Base-by-base conservation (phyloP, 2,888 invertebrate species). In the Fragum whitleyi region DNA sequence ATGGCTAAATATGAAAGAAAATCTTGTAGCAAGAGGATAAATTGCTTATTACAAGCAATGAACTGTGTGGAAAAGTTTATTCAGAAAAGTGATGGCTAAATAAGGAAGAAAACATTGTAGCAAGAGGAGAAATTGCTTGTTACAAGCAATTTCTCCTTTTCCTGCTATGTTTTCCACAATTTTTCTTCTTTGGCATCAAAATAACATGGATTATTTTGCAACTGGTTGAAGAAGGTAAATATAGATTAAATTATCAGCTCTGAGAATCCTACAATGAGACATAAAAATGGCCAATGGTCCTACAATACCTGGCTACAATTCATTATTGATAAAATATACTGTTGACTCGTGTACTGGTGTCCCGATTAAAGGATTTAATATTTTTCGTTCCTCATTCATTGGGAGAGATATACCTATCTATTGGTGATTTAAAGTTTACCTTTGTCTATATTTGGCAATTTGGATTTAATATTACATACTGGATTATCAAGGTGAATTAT, bases 161-260 rank as follows among this genome's bases (percentile, higher is more conserved):
- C 32, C 9, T 7, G 7, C 32, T 6, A 36, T 36, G 32, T 36
- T 36, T 36, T 36, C 9, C 32, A 36, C 3, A 36, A 7, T 3
- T n/a, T 14, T 51, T 7, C 5, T 51, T 16, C n/a, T n/a, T 51
- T 14, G 16, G 32, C 9, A 9, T 3, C 9, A 36, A 36, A 36
- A 36, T 6, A 6, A 26, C 39, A 28, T 68, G 57, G 51, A 73
- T 68, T 62, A 53, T n/a, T 23, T 36, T 55, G 75, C 26, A 9
- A 36, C 73, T 69, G 68, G 76, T 72, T 76, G 69, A 47, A 76
- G 68, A 76, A 80, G 73, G 80, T 72, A 80, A 80, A 80, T 80
- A 76, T 65, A 61, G 80, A 80, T 78, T 76, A 76, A 53, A 68
- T 28, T 73, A 62, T 51, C 62, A 62, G 47, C 42, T 28, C 21